Percentiles rank a stretch among this genome's conserved stretches.
phyloP scores from a whole-genome alignment of 2,888 invertebrate species.

The Acrobasis suavella region DNA sequence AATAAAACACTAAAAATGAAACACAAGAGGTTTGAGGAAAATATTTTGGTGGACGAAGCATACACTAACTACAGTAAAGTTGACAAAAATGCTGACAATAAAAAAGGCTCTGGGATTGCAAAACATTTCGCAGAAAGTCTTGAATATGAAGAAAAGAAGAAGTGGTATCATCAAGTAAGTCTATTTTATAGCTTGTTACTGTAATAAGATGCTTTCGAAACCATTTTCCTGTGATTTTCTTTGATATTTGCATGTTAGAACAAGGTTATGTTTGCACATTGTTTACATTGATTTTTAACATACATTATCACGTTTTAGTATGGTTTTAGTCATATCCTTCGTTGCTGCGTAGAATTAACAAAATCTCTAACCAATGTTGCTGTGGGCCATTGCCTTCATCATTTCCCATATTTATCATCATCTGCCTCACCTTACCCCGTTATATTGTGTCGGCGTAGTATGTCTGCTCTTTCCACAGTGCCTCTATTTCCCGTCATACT shows the following conservation, averaged over 20 bases:
- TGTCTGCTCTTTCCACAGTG: no score
- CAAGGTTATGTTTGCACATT: constrained; percentile 9
- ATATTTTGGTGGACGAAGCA: constrained; percentile 74
- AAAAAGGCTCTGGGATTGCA: constrained; percentile 71
- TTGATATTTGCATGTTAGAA: background rate
- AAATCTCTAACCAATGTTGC: no score
- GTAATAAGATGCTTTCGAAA: background rate
- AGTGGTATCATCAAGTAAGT: constrained; percentile 85
- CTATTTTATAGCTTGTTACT: background rate
- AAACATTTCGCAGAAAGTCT: constrained; percentile 75
- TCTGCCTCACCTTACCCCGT: no score
- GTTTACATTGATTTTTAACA: background rate
- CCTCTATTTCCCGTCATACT: no score
- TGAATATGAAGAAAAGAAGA: constrained; percentile 79
- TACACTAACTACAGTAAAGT: constrained; percentile 70
- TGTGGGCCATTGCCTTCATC: no score
- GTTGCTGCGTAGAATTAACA: background rate
- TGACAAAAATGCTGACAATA: constrained; percentile 73
- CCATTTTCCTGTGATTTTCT: background rate
- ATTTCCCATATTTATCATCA: no score
- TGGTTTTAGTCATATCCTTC: no score
- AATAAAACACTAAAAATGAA: constrained; percentile 58
- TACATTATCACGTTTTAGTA: no score
- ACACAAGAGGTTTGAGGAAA: constrained; percentile 78
- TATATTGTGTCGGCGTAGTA: no score